Conservation (phyloP, 2,888 invertebrate genomes). For the Hyposoter dolosus region DNA sequence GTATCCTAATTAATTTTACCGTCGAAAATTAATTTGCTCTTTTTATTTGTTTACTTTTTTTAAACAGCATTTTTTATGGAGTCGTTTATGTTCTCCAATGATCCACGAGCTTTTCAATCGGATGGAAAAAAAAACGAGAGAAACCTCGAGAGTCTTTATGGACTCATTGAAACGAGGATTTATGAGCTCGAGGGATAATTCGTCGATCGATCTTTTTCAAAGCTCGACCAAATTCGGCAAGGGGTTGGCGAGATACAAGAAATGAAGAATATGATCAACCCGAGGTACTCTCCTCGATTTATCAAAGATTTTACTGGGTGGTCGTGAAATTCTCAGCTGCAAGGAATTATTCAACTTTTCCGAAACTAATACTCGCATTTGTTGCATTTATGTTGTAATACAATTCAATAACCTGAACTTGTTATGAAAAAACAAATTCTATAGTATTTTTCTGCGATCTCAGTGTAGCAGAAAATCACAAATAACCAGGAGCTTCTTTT, state of each 20-base stretch:
- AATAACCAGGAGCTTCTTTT: conserved; percentile 58
- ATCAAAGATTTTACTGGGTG: conserved; percentile 49
- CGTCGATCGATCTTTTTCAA: conserved; percentile 62
- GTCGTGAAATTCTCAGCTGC: conserved; percentile 10
- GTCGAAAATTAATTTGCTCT: conserved; percentile 27
- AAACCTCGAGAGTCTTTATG: conserved; percentile 21
- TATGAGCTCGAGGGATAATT: conserved; percentile 62
- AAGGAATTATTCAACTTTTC: background rate
- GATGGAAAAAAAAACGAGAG: conserved; percentile 5
- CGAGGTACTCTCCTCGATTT: conserved; percentile 28
- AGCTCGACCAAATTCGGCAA: conserved; percentile 44
- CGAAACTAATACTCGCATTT: background rate
- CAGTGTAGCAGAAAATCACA: conserved; percentile 19
- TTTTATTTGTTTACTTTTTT: conserved; percentile 10
- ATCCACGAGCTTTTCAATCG: conserved; percentile 18
- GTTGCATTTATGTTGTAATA: background rate
- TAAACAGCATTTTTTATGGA: conserved; percentile 29
- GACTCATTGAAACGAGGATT: conserved; percentile 61
- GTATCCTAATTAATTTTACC: conserved; percentile 47
- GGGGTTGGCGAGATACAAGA: conserved; percentile 9
- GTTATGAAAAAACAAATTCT: background rate
- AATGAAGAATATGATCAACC: conserved; percentile 43
- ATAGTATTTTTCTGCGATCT: background rate
- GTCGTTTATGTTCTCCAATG: conserved; percentile 28
- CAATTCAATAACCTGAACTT: background rate